Percentiles rank a stretch among this genome's conserved stretches.
Conservation (phyloP, 2,888 invertebrate genomes). For the Drosophila histrio region DNA sequence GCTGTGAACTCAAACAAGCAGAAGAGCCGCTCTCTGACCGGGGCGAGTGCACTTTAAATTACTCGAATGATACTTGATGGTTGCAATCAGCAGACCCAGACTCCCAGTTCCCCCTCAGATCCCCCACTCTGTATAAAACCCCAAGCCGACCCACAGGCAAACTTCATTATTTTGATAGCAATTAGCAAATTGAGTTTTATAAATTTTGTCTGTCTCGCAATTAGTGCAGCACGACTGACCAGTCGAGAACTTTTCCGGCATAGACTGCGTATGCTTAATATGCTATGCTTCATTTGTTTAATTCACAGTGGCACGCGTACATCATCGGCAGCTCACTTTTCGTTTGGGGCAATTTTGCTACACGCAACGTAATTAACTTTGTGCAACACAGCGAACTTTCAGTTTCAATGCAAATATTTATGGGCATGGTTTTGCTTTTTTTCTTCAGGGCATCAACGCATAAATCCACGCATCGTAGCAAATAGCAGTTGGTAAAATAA, state of each 20-base stretch:
- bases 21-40: slow-evolving; percentile 17
- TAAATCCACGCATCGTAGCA: background rate
- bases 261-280: slow-evolving; percentile 62
- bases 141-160: slow-evolving; percentile 20
- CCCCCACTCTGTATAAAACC: background rate
- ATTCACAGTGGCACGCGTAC: background rate
- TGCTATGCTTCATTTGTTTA: slow-evolving; percentile 21
- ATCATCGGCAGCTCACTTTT: slow-evolving; percentile 3
- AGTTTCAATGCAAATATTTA: slow-evolving; percentile 13
- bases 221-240: slow-evolving; percentile 63
- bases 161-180: slow-evolving; percentile 80
- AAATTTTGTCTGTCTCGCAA: slow-evolving; percentile 66
- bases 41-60: slow-evolving; percentile 72
- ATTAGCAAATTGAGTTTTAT: slow-evolving; percentile 80
- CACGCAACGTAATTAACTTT: slow-evolving; percentile 18
- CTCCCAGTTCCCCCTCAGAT: background rate
- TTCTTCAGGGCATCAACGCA: background rate
- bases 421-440: background rate
- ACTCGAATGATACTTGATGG: slow-evolving; percentile 80
- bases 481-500: slow-evolving; percentile 23
- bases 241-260: slow-evolving; percentile 8
- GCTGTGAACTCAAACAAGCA: slow-evolving; percentile 35
- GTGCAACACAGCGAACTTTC: slow-evolving; percentile 8
- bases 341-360: slow-evolving; percentile 9
- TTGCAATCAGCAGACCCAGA: slow-evolving; percentile 64